A percentile compares a stretch with the other conserved stretches of the same genome.
Conservation (phyloP, 2,888 invertebrate genomes). For the Yponomeuta cagnagella region DNA sequence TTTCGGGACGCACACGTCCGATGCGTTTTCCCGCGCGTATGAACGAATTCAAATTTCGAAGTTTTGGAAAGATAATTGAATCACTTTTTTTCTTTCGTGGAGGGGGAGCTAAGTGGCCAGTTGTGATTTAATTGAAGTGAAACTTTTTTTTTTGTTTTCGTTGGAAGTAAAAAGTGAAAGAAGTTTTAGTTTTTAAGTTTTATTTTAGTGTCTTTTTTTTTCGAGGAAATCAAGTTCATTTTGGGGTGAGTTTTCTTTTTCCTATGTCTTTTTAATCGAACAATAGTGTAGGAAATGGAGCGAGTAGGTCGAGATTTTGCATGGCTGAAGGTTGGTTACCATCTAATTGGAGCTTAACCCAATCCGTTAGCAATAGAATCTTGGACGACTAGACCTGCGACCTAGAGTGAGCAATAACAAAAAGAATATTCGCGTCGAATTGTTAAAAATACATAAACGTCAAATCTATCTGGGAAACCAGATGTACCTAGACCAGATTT, state of each 20-base stretch:
- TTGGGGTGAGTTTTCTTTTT: conserved; percentile 2
- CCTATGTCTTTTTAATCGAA: no score
- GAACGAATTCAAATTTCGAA: conserved; percentile 43
- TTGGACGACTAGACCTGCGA: no score
- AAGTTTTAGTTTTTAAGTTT: conserved; percentile 7
- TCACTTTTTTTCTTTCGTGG: conserved; percentile 21
- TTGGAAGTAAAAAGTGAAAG: not conserved
- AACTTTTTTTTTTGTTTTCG: conserved; percentile 12
- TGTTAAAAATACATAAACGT: no score
- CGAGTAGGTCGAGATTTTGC: no score
- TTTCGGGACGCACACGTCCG: conserved; percentile 51
- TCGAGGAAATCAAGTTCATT: not conserved
- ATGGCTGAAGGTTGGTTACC: not conserved
- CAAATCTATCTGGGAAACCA: no score
- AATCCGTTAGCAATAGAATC: no score
- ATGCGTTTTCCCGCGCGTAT: conserved; percentile 43
- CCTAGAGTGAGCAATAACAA: no score
- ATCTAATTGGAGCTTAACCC: not conserved
- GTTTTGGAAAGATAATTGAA: conserved; percentile 43
- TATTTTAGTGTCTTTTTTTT: not conserved
- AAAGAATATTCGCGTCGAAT: no score
- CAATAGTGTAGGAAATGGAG: no score
- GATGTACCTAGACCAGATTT: no score
- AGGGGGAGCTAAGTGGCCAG: conserved; percentile 18
- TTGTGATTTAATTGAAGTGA: conserved; percentile 19